Conservation (phyloP, 2,797 vertebrate species). For the Brachyalestes nurse region DNA sequence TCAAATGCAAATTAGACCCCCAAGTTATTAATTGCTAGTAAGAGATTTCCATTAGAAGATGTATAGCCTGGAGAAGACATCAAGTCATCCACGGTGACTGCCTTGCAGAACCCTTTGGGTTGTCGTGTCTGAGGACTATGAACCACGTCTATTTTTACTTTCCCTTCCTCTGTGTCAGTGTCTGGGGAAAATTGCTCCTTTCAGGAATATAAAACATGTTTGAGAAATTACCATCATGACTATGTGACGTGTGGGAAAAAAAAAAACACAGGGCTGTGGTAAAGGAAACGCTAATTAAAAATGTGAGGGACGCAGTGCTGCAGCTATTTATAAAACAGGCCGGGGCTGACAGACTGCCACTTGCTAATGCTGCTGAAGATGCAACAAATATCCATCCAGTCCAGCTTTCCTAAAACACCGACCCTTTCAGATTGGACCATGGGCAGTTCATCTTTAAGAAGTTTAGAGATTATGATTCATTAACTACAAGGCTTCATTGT, state of each 20-base stretch:
- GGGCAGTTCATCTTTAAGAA: neutral
- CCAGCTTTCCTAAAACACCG: slow-evolving; percentile 41
- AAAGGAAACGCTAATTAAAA: slow-evolving; percentile 57
- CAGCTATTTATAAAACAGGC: slow-evolving; percentile 53
- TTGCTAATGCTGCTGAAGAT: slow-evolving; percentile 48
- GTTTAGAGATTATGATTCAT: slow-evolving; percentile 6
- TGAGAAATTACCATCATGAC: slow-evolving; percentile 53
- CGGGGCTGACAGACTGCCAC: slow-evolving; percentile 33
- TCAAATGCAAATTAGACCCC: slow-evolving; percentile 47
- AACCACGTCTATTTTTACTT: slow-evolving; percentile 48
- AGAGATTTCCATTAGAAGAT: slow-evolving; percentile 45
- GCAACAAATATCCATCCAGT: slow-evolving; percentile 54
- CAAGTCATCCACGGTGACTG: slow-evolving; percentile 16
- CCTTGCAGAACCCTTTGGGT: slow-evolving; percentile 37
- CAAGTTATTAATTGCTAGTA: slow-evolving; percentile 51
- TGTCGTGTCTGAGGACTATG: slow-evolving; percentile 24
- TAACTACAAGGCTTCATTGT: neutral
- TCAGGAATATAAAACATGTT: slow-evolving; percentile 53
- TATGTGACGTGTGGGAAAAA: slow-evolving; percentile 35
- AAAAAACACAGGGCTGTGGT: slow-evolving; percentile 40
- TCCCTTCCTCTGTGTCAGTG: slow-evolving; percentile 32
- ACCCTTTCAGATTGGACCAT: slow-evolving; percentile 19
- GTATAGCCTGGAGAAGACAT: slow-evolving; percentile 22
- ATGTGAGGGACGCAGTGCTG: slow-evolving; percentile 28
- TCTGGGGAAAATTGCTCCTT: slow-evolving; percentile 52